Percentiles rank a stretch among this genome's conserved stretches.
These are phyloP conservation scores for Lampropteryx suffumata DNA, from an alignment of 2,888 invertebrate genomes.

Conservation along the genomic window DNA sequence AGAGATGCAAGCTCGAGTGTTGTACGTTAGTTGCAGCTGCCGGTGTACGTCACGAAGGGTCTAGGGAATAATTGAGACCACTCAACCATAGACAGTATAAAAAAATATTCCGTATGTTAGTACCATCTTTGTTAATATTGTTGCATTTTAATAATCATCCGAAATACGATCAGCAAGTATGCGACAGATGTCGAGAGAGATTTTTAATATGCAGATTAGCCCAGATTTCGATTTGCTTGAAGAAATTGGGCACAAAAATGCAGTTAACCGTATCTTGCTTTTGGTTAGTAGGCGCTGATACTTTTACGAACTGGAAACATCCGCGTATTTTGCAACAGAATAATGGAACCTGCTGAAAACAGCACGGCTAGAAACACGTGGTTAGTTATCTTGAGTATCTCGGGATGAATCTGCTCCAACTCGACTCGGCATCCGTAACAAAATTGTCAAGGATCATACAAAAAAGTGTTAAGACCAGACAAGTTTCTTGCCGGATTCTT, in stretches of 20 bases:
- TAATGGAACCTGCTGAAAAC: not conserved
- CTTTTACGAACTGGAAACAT: not conserved
- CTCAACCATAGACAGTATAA: conserved; percentile 63
- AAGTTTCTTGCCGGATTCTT: no score
- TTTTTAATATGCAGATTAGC: conserved; percentile 29
- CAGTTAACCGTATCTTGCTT: conserved; percentile 10
- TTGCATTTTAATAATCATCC: conserved; percentile 20
- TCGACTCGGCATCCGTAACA: no score
- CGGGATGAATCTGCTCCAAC: no score
- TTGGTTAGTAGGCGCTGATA: conserved; percentile 2
- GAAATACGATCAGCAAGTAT: conserved; percentile 14
- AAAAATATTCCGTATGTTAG: conserved; percentile 51
- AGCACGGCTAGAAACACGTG: not conserved
- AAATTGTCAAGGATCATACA: no score
- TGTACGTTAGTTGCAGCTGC: conserved; percentile 79
- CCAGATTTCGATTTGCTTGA: conserved; percentile 26
- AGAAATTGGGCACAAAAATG: conserved; percentile 23
- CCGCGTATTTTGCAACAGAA: conserved; percentile 9
- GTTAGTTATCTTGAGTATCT: no score
- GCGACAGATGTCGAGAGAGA: conserved; percentile 22
- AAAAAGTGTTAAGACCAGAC: no score
- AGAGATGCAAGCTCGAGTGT: conserved; percentile 52
- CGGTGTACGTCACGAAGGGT: conserved; percentile 73
- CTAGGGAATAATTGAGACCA: conserved; percentile 69
- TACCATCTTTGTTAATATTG: conserved; percentile 42